phyloP scores from a whole-genome alignment of 1,140 invertebrate genomes.

The Caenorhabditis inopinata region DNA sequence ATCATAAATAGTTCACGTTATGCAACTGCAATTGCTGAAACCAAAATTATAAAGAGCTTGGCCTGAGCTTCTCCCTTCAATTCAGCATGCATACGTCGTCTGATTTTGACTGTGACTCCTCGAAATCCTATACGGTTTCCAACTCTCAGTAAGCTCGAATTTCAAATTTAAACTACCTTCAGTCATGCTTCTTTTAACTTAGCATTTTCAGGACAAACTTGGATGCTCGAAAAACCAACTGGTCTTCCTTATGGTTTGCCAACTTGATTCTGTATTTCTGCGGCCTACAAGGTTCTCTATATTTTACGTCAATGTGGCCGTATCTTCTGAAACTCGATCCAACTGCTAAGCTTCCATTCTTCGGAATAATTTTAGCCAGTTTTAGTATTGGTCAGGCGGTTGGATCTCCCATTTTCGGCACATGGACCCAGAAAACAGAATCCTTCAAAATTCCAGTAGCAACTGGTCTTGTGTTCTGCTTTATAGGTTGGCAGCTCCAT shows the following conservation, averaged over 20 bases:
- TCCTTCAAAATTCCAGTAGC: conserved; percentile 25
- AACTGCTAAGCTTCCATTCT: conserved; percentile 30
- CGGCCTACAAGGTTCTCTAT: conserved; percentile 35
- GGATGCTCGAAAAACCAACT: conserved; percentile 27
- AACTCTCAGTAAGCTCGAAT: not conserved
- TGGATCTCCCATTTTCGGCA: conserved; percentile 30
- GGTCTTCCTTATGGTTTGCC: conserved; percentile 40
- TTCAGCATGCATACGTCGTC: not conserved
- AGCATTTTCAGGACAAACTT: conserved; percentile 17
- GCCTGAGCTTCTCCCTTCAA: not conserved
- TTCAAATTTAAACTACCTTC: too few relatives aligned
- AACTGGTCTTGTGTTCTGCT: not conserved
- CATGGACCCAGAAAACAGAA: conserved; percentile 40
- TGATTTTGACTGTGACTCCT: not conserved
- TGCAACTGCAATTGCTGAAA: not conserved
- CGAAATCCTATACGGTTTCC: conserved; percentile 19
- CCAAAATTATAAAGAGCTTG: not conserved
- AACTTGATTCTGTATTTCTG: conserved; percentile 31
- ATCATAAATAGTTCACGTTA: not conserved
- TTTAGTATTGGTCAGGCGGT: conserved; percentile 40
- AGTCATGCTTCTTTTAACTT: too few relatives aligned
- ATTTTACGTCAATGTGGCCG: conserved; percentile 45
- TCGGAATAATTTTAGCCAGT: conserved; percentile 32
- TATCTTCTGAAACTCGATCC: conserved; percentile 40
- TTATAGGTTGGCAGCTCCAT: not conserved